Evolutionary conservation across 2,113 vertebrate genomes (phyloP), one percentile per base, ranked within the genome.

Genomic region (Camelus dromedarius): DNA sequence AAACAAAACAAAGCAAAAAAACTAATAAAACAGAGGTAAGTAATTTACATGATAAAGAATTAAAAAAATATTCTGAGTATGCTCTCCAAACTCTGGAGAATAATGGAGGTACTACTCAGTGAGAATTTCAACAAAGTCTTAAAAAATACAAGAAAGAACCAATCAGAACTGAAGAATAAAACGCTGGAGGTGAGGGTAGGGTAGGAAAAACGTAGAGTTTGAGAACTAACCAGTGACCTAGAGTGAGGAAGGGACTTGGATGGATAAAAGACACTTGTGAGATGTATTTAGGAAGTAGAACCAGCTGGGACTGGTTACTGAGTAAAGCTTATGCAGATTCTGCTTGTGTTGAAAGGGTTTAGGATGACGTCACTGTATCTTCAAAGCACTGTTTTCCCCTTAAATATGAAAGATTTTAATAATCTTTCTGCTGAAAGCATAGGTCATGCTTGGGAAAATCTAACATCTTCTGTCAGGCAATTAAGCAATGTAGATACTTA

Each of bases 401-500:
- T 88, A 77, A 92, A 67, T 85, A 80, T 84, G 18, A 87, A 92
- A 75, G 10, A 42, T 60, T 95, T 97, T 96, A 66, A 67, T 58
- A 82, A 69, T 92, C 16, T 97, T 85, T 97, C 38, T 69, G 18
- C 30, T 75, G 28, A 46, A 18, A 54, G 1, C 62, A 32, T 95
- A 93, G 16, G 18, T 96, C 62, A 83, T 50, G 16, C 50, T 79
- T 93, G 58, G 26, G 89, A 94, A 95, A 97, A 86, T 50, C 20
- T 95, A 85, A 56, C 28, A 42, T 94, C 75, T 94, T 80, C 42
- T 60, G 28, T 87, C n/a, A 95, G n/a, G 32, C 85, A 95, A 96
- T 73, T 96, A 93, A 95, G 48, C 62, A 93, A 92, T 96, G 32
- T 94, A 42, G 48, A 66, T 35, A 66, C 0, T 28, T 48, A 75